Evolutionary conservation across 2,888 invertebrate species (phyloP).

Genomic region (Selenia dentaria): DNA sequence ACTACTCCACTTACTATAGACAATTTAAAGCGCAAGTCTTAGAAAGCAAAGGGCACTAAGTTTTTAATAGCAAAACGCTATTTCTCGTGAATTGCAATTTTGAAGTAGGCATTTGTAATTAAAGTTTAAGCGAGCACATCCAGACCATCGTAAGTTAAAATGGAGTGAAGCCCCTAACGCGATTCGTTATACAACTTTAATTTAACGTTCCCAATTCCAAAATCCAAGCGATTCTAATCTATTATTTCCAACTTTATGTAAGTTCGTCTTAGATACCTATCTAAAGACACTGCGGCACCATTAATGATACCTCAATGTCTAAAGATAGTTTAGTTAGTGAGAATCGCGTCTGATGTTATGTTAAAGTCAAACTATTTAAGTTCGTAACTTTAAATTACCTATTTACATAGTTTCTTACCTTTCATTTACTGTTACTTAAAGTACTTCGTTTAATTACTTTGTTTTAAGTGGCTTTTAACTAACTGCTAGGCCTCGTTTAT

Average conservation of each 20-base stretch:
- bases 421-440: slow-evolving; percentile 11
- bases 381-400: slow-evolving; percentile 21
- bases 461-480: slow-evolving; percentile 16
- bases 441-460: too few species aligned
- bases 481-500: slow-evolving; percentile 11
- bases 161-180: neutral
- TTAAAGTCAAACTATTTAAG: slow-evolving; percentile 20
- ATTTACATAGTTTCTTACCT: slow-evolving; percentile 26
- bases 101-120: neutral
- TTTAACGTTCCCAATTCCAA: slow-evolving; percentile 1
- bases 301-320: too few species aligned
- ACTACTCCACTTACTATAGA: too few species aligned
- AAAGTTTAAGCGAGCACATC: neutral
- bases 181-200: slow-evolving; percentile 12
- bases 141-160: neutral
- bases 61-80: too few species aligned
- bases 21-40: too few species aligned
- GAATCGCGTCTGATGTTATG: slow-evolving; percentile 11
- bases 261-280: slow-evolving; percentile 17
- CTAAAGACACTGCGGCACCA: slow-evolving; percentile 20
- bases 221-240: slow-evolving; percentile 19
- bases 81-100: too few species aligned
- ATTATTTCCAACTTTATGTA: slow-evolving; percentile 19
- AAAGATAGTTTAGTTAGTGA: slow-evolving; percentile 2
- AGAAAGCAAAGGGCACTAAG: too few species aligned